phyloP scores from a whole-genome alignment of 2,797 vertebrate species.

The Clarias fuscus region DNA sequence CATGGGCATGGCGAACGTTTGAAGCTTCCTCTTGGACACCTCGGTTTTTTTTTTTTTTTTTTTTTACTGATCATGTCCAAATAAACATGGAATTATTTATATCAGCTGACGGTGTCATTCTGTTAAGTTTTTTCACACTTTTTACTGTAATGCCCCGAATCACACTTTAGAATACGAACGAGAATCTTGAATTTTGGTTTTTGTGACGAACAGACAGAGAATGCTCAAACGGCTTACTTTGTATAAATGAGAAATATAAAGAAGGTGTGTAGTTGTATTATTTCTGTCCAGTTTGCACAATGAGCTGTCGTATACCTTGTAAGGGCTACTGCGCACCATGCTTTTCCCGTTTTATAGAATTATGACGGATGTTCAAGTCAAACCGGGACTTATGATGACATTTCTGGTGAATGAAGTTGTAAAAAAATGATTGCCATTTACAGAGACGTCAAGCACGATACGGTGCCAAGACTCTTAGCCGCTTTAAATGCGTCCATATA shows the following conservation, averaged over 20 bases:
- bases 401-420: no score
- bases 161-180: background rate
- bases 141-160: background rate
- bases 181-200: background rate
- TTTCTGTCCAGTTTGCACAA: background rate
- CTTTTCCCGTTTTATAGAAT: background rate
- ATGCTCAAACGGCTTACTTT: background rate
- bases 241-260: background rate
- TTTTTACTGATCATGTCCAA: conserved; percentile 64
- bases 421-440: no score
- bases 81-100: conserved; percentile 72
- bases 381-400: no score
- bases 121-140: background rate
- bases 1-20: conserved; percentile 39
- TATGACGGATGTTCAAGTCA: background rate
- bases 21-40: conserved; percentile 28
- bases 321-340: background rate
- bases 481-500: no score
- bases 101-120: conserved; percentile 27
- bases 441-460: no score
- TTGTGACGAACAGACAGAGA: background rate
- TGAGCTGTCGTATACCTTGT: background rate
- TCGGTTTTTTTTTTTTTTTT: conserved; percentile 45
- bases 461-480: no score
- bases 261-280: background rate